Evolutionary conservation across 2,888 invertebrate genomes (phyloP), one percentile per base, ranked within the genome.

Genomic region (Aethes cnicana): DNA sequence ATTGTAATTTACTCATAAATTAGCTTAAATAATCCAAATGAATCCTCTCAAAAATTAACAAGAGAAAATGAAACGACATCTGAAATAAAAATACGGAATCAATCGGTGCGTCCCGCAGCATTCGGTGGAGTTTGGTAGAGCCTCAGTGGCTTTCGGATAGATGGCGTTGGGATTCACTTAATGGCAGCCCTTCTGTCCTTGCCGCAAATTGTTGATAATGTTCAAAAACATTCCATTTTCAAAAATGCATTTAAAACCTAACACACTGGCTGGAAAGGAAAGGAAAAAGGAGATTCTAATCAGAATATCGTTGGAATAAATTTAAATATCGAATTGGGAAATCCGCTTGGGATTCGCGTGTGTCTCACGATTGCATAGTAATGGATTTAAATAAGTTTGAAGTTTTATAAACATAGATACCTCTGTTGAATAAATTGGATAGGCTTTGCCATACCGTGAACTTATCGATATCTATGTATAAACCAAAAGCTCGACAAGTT

Each of bases 141-240:
- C 87, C 88, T 88, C 87, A 81, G 75, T 80, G 82, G 83, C 79
- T 82, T 81, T 84, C 58, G 79, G 83, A 85, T 87, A 88, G 88
- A 88, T 88, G 88, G 88, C 88, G 88, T 82, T 88, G 82, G 77
- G 76, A 72, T 77, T 63, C 74, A 67, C 71, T 62, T 82, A 83
- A 84, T 81, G 68, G 72, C 71, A n/a, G 69, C 73, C 74, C 74
- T 64, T 64, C 64, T 63, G 65, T 63, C 58, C 60, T 64, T 59
- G 56, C 68, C 63, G 55, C 60, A 57, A 63, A 68, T 66, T 63
- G 62, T 54, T 54, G 25, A 57, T 53, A 60, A 61, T 60, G 62
- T 53, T 56, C 55, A 61, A 56, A 55, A 58, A 37, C 54, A 64
- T 71, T 65, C 58, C 64, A 64, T 70, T 68, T 69, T 54, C 8